phyloP scores from a whole-genome alignment of 2,113 vertebrate genomes.

The Coreoperca whiteheadi region DNA sequence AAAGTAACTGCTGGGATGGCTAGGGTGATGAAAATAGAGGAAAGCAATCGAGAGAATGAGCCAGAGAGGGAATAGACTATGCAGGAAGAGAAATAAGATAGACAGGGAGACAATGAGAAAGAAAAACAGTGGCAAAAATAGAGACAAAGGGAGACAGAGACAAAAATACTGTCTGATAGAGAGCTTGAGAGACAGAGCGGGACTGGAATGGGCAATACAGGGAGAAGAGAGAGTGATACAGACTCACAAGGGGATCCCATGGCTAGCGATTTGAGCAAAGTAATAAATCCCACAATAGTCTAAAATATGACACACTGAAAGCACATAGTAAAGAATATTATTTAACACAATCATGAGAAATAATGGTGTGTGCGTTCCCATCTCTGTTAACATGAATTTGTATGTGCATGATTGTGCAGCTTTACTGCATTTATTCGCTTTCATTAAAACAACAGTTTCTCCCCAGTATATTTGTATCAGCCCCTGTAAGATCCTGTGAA shows the following conservation, averaged over 20 bases:
- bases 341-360: neutral
- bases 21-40: constrained; percentile 16
- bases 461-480: neutral
- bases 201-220: neutral
- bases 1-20: constrained; percentile 28
- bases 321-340: neutral
- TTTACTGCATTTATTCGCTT: neutral
- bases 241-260: constrained; percentile 4
- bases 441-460: neutral
- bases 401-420: neutral
- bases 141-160: constrained; percentile 13
- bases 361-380: neutral
- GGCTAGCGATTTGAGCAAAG: neutral
- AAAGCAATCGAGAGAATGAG: constrained; percentile 4
- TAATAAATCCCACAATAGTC: neutral
- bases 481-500: neutral
- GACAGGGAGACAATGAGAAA: constrained; percentile 1
- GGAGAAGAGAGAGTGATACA: neutral
- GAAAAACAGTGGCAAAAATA: constrained; percentile 27
- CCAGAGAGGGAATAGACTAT: neutral
- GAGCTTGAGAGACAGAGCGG: constrained; percentile 5
- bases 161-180: neutral
- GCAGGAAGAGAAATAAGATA: constrained; percentile 16
- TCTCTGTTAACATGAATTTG: neutral
- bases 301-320: neutral